A percentile compares a stretch with the other conserved stretches of the same genome.
Evolutionary conservation across 2,113 vertebrate species (phyloP).

Genomic region (Andinoacara biseriatus): DNA sequence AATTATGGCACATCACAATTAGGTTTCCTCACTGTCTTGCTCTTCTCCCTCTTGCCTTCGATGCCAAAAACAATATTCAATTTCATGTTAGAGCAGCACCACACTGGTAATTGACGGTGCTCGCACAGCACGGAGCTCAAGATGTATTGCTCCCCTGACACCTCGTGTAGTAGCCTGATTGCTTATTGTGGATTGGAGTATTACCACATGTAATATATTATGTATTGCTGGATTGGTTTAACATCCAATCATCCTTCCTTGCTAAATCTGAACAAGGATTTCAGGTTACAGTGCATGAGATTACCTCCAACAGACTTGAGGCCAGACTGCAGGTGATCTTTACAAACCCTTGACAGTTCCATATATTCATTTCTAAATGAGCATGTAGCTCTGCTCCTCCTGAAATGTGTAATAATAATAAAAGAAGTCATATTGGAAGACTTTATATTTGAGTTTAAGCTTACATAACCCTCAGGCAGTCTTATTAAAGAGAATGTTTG

Average conservation of each 20-base stretch:
- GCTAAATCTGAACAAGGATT: slow-evolving; percentile 63
- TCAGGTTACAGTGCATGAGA: slow-evolving; percentile 41
- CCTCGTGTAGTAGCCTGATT: slow-evolving; percentile 56
- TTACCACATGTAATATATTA: slow-evolving; percentile 69
- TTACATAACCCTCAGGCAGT: slow-evolving; percentile 33
- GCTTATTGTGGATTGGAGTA: slow-evolving; percentile 60
- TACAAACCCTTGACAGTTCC: neutral
- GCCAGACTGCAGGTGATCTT: slow-evolving; percentile 37
- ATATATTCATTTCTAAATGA: slow-evolving; percentile 33
- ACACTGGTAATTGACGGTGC: slow-evolving; percentile 59
- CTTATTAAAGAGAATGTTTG: slow-evolving; percentile 36
- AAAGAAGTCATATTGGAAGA: slow-evolving; percentile 19
- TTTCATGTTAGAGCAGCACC: slow-evolving; percentile 55
- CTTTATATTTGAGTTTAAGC: slow-evolving; percentile 28
- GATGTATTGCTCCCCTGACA: slow-evolving; percentile 72
- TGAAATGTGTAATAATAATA: slow-evolving; percentile 32
- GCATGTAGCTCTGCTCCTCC: neutral
- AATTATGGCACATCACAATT: slow-evolving; percentile 73
- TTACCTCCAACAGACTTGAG: slow-evolving; percentile 38
- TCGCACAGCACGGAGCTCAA: slow-evolving; percentile 35
- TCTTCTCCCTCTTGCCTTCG: slow-evolving; percentile 43
- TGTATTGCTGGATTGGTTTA: slow-evolving; percentile 65
- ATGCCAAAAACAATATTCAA: slow-evolving; percentile 75
- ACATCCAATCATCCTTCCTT: slow-evolving; percentile 55
- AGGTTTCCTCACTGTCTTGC: slow-evolving; percentile 51